Base-by-base conservation (phyloP, 2,797 vertebrate genomes). In the Graptemys geographica region DNA sequence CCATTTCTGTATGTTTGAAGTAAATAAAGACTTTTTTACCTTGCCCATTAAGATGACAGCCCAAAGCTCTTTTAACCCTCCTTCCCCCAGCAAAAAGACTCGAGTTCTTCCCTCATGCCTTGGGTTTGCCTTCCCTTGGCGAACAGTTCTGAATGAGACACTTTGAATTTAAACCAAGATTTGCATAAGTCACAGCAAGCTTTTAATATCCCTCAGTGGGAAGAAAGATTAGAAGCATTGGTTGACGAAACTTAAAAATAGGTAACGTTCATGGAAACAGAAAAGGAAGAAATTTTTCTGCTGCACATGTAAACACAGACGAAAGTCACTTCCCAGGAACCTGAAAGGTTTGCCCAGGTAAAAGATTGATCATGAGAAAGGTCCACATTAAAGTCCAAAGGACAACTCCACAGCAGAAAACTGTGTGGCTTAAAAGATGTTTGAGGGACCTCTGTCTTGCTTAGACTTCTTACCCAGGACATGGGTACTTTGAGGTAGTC, bases 391-490 rank as follows among this genome's bases (percentile, higher is more conserved):
- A 94, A 84, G 44, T 87, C 76, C 81, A 89, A 84, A 52, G 44
- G 59, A 95, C 33, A 96, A 93, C 90, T 97, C 79, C 81, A 94
- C 90, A 92, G 95, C 80, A 93, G 95, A 95, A 97, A 91, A 90
- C 95, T 96, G 92, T 0, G 0, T 59, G 74, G 31, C 84, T 96
- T 96, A 87, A 97, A 91, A 96, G 84, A 86, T 53, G 89, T 81
- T 86, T 91, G 86, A 94, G 88, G 87, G 94, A 96, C 94, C 44
- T 94, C 91, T 96, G 57, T 92, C 93, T 97, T 95, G 94, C 86
- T 94, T 96, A 97, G 86, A 96, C 82, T 94, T 97, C 95, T 97
- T 95, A 97, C 94, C 96, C 96, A 97, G 83, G 95, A 94, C 96
- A 88, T 96, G 93, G 92, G 94, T 86, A 96, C 81, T 96, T 90